Conservation (phyloP, 2,113 vertebrate genomes). For the Chaenogobius annularis region DNA sequence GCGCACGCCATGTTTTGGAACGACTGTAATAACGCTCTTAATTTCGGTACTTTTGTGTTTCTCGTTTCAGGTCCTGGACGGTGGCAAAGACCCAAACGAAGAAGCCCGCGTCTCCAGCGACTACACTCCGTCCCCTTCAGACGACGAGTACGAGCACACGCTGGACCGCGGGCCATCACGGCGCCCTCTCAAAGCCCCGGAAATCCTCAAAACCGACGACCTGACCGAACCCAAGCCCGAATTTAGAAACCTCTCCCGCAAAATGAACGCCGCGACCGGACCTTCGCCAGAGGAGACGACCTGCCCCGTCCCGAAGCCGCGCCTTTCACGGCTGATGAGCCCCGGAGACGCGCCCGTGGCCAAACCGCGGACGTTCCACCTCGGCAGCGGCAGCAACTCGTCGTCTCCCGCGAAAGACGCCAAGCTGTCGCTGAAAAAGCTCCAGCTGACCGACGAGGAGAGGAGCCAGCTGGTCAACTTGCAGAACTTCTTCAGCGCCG, state of each 20-base stretch:
- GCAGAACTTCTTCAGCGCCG: slow-evolving; percentile 73
- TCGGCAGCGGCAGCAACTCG: neutral
- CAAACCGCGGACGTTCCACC: slow-evolving; percentile 67
- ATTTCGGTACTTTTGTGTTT: neutral
- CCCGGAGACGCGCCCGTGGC: slow-evolving; percentile 49
- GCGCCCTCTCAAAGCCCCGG: slow-evolving; percentile 1
- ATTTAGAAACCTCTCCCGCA: neutral
- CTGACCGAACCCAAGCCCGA: slow-evolving; percentile 2
- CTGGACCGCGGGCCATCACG: slow-evolving; percentile 32
- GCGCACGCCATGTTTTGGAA: neutral
- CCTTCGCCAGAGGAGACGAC: neutral
- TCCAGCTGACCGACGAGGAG: slow-evolving; percentile 75
- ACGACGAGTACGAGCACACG: slow-evolving; percentile 49
- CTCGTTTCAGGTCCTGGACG: slow-evolving; percentile 26
- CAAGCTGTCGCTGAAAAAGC: slow-evolving; percentile 68
- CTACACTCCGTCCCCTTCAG: slow-evolving; percentile 52
- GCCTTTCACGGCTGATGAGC: slow-evolving; percentile 42
- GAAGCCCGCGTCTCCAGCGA: slow-evolving; percentile 47
- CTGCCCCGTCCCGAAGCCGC: slow-evolving; percentile 71
- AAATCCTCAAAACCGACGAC: slow-evolving; percentile 5
- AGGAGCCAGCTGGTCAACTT: slow-evolving; percentile 80
- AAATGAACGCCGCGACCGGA: neutral
- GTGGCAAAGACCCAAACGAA: neutral
- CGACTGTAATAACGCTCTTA: neutral
- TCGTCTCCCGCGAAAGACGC: slow-evolving; percentile 30